Evolutionary conservation across 2,888 invertebrate species (phyloP), one percentile per base, ranked within the genome.

Genomic region (Doris montereyensis): DNA sequence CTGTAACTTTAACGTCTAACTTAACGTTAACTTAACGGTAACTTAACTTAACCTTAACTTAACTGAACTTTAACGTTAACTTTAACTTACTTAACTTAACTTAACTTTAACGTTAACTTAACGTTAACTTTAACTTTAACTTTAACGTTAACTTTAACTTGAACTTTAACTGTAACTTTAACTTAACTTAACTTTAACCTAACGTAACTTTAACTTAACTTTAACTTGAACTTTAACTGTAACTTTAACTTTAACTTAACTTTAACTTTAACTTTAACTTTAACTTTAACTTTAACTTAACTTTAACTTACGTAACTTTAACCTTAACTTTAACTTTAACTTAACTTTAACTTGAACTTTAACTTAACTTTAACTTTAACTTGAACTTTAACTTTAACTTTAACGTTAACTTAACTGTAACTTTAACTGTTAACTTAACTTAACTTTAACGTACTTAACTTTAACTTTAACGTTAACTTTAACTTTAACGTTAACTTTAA

Each of bases 61-160:
- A n/a, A n/a, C n/a, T n/a, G n/a, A n/a, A n/a, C n/a, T n/a, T n/a
- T n/a, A n/a, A n/a, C n/a, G n/a, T n/a, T n/a, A n/a, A n/a, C n/a
- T n/a, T n/a, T n/a, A n/a, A n/a, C n/a, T 17, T 41, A 5, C 8
- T 41, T 41, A 41, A 41, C 52, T 41, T 41, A 10, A 41, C 5
- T 17, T 41, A 10, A 41, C 5, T 17, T 41, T 41, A 41, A 41
- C 52, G 5, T 41, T 41, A 41, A 41, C 52, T 41, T 41, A 10
- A 41, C 5, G 17, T 17, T 41, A 10, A 41, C 5, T 58, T 57
- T 73, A 57, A 71, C 71, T n/a, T 35, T 71, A 35, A 57, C 73
- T 57, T 57, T 1, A 73, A n/a, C 52, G 5, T 41, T 41, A 41
- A 41, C 52, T 41, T 41, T 41, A 41, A 41, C 52, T 41, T 41